These are phyloP conservation scores for Drosophila nikananu DNA, from an alignment of 1,140 invertebrate genomes.

Conservation along the genomic window DNA sequence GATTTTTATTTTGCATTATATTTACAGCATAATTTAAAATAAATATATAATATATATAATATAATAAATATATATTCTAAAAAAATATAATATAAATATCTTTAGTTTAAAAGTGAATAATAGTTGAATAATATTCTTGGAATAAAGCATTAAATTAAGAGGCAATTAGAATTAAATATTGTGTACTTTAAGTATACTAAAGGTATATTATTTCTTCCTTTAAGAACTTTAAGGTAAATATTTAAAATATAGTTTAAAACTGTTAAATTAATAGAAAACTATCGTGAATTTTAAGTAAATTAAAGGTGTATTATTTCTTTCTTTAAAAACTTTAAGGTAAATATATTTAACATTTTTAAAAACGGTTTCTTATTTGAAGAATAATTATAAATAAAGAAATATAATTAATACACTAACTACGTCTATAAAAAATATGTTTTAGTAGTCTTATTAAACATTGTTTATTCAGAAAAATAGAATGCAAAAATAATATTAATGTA, in stretches of 20 bases:
- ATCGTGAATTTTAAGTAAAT: too few relatives aligned
- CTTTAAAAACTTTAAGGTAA: not conserved
- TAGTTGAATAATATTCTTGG: not conserved
- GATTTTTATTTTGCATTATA: not conserved
- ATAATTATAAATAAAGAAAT: not conserved
- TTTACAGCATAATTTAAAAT: not conserved
- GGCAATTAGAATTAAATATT: not conserved
- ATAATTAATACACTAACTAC: too few relatives aligned
- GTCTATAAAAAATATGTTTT: not conserved
- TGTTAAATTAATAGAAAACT: too few relatives aligned
- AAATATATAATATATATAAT: not conserved
- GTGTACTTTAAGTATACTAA: too few relatives aligned
- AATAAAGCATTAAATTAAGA: not conserved
- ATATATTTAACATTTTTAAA: not conserved
- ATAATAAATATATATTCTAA: too few relatives aligned
- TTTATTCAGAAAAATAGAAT: too few relatives aligned
- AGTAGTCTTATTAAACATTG: not conserved
- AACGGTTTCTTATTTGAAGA: not conserved
- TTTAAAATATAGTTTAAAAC: not conserved
- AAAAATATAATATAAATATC: too few relatives aligned
- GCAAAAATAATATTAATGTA: too few relatives aligned
- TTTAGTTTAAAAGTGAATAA: not conserved
- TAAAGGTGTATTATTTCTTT: too few relatives aligned
- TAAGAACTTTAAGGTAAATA: not conserved
- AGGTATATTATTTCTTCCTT: too few relatives aligned